Evolutionary conservation across 1,140 invertebrate genomes (phyloP).

Genomic region (Oedothorax gibbosus): DNA sequence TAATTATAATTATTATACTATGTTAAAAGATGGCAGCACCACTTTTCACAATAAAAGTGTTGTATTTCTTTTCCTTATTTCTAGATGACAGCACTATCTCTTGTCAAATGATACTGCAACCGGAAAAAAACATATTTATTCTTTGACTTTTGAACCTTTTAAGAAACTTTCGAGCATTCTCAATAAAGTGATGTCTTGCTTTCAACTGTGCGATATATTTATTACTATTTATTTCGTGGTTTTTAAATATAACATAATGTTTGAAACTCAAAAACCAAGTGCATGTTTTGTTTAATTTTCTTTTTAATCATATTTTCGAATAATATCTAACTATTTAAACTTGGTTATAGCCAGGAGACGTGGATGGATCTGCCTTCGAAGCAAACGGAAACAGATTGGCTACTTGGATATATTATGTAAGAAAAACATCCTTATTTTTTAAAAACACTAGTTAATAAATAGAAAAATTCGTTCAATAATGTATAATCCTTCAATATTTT

Average conservation of each 20-base stretch:
- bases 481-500: no score
- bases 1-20: background rate
- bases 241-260: background rate
- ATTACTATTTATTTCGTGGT: no score
- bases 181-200: background rate
- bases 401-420: conserved; percentile 75
- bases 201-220: background rate
- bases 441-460: no score
- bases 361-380: background rate
- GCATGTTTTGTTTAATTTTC: no score
- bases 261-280: no score
- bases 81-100: no score
- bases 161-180: background rate
- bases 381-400: conserved; percentile 74
- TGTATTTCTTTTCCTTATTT: no score
- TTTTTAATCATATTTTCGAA: no score
- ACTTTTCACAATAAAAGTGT: no score
- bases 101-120: no score
- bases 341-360: background rate
- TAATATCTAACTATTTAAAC: background rate
- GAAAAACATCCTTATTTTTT: conserved; percentile 41
- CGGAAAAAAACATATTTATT: background rate
- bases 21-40: background rate
- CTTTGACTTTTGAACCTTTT: background rate
- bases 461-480: no score